Base-by-base conservation (phyloP, 2,113 vertebrate genomes). In the Colaptes auratus region DNA sequence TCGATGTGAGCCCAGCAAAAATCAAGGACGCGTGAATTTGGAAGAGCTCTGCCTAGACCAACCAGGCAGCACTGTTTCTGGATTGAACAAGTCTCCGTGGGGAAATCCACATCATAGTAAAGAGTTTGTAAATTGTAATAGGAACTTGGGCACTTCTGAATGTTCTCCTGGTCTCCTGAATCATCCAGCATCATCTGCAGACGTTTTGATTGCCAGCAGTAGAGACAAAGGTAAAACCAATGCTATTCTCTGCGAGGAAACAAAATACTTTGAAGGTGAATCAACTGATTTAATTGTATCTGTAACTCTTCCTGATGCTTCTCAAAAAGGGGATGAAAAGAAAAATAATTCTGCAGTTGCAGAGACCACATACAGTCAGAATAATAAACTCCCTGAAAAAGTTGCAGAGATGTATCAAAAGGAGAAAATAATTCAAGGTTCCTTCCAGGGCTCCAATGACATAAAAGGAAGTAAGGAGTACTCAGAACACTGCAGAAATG, bases 201-300 rank as follows among this genome's bases (percentile, higher is more conserved):
- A 52, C 31, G 39, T 52, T 86, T 74, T 90, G 65, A 44, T 48
- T 81, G 63, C 30, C 20, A 79, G 46, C 82, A 89, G 4, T n/a
- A 58, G 55, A 81, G 84, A 88, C 7, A 89, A 84, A 78, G 44
- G 23, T 76, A 63, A 86, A 92, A 88, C 36, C 1, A 1, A 86
- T 65, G 50, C 31, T 76, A 19, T 70, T 91, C 7, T 67, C 30
- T 63, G 86, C 79, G 73, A 70, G 76, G 91, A 94, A 95, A 65
- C 52, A 60, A 78, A 86, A 35, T 91, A 60, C 61, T 93, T 95
- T 33, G 92, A 93, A 95, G 89, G 78, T 65, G 83, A 93, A 46
- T 83, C 73, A 60, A 14, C 39, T 50, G 69, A 46, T 70, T 80
- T 67, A 81, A 60, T 27, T 88, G 31, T 58, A 42, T 56, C 61